Evolutionary conservation across 2,797 vertebrate species (phyloP).

Genomic region (Antrozous pallidus): DNA sequence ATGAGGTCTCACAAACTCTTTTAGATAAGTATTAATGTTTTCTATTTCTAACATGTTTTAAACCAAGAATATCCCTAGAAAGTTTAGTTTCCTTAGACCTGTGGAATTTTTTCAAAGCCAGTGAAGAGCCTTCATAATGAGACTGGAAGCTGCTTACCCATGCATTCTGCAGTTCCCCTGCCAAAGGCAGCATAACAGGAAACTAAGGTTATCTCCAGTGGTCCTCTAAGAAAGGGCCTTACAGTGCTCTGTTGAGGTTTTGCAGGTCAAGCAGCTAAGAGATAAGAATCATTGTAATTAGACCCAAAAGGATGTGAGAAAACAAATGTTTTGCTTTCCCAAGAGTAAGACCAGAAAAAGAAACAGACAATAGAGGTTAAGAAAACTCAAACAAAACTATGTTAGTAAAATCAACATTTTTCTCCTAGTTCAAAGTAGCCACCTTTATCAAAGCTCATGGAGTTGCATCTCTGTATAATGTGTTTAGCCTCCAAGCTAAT

Average conservation of each 20-base stretch:
- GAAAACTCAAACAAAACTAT: background rate
- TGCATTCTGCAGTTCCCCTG: background rate
- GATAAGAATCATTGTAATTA: conserved; percentile 15
- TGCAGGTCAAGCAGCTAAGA: background rate
- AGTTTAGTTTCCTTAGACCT: background rate
- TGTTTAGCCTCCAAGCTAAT: background rate
- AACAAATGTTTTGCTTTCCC: background rate
- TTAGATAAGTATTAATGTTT: background rate
- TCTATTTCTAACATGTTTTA: background rate
- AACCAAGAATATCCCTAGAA: background rate
- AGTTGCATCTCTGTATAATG: background rate
- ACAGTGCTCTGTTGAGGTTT: background rate
- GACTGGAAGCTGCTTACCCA: background rate
- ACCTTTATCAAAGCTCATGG: background rate
- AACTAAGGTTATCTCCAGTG: background rate
- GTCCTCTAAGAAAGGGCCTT: background rate
- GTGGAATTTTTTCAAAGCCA: background rate
- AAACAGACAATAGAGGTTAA: background rate
- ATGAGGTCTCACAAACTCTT: background rate
- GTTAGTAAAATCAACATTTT: background rate
- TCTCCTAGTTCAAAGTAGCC: conserved; percentile 22
- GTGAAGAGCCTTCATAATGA: background rate
- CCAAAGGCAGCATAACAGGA: conserved; percentile 5
- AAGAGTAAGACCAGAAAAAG: background rate
- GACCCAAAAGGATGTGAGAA: background rate